Percentiles rank a stretch among this genome's conserved stretches.
Conservation (phyloP, 1,140 invertebrate species). For the Achroia grisella region DNA sequence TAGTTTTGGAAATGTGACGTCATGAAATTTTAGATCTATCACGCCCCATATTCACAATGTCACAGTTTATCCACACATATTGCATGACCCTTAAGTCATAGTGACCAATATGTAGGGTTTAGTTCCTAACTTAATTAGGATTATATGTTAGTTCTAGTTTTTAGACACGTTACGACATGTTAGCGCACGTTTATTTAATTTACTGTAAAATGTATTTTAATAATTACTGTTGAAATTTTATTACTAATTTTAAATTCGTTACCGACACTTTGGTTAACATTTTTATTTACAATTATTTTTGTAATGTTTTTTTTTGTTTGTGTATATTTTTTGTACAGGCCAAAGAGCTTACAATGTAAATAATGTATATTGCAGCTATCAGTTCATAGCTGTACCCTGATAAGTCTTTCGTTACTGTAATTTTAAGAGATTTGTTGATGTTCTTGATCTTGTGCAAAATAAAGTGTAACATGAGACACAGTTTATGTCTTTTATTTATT, state of each 20-base stretch:
- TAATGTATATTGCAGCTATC: constrained; percentile 25
- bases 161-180: constrained; percentile 1
- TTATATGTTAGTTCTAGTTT: too few relatives aligned
- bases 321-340: constrained; percentile 62
- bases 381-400: constrained; percentile 40
- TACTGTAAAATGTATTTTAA: constrained; percentile 22
- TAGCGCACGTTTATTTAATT: constrained; percentile 1
- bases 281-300: constrained; percentile 39
- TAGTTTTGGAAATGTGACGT: too few relatives aligned
- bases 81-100: too few relatives aligned
- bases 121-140: too few relatives aligned
- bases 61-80: too few relatives aligned
- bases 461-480: constrained; percentile 38
- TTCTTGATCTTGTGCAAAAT: constrained; percentile 68
- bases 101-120: too few relatives aligned
- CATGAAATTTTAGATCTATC: too few relatives aligned
- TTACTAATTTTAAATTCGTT: constrained; percentile 66
- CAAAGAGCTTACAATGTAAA: constrained; percentile 68
- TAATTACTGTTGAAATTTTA: constrained; percentile 57
- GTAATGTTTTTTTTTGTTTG: constrained; percentile 32
- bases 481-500: constrained; percentile 13
- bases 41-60: too few relatives aligned
- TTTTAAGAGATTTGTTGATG: constrained; percentile 71
- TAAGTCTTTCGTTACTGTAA: constrained; percentile 63
- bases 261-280: constrained; percentile 42